Conservation (phyloP, 2,113 vertebrate genomes). For the Petromus typicus region DNA sequence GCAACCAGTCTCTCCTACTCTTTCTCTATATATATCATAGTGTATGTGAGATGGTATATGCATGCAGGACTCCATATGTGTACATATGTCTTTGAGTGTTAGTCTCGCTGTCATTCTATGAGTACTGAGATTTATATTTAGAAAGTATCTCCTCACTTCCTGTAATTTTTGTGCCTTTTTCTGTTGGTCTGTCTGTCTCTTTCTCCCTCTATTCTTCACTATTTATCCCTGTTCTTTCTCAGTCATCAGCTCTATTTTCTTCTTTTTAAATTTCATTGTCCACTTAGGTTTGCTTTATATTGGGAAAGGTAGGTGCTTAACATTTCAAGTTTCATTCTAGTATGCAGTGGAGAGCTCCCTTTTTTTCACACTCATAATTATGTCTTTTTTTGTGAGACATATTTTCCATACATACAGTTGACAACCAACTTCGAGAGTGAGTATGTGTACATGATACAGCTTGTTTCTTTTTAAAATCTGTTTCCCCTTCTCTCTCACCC, state of each 20-base stretch:
- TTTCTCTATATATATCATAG: background rate
- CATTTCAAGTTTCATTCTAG: background rate
- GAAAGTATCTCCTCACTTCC: background rate
- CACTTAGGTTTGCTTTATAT: background rate
- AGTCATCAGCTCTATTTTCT: background rate
- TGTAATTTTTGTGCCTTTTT: background rate
- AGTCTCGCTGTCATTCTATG: background rate
- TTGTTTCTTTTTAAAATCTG: background rate
- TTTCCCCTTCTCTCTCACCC: background rate
- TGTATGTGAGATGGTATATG: background rate
- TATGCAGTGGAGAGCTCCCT: background rate
- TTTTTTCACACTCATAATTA: background rate
- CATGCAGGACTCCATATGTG: background rate
- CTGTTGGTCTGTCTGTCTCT: background rate
- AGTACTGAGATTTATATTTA: no score
- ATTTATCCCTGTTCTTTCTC: background rate
- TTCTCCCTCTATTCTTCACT: background rate
- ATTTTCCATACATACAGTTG: background rate
- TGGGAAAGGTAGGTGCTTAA: background rate
- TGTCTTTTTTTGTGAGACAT: background rate
- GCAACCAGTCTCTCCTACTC: background rate
- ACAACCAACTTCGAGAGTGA: background rate
- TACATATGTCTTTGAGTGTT: background rate
- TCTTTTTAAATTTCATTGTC: constrained; percentile 25
- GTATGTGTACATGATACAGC: background rate